Conservation (phyloP, 2,797 vertebrate species). For the Xenopus petersii region DNA sequence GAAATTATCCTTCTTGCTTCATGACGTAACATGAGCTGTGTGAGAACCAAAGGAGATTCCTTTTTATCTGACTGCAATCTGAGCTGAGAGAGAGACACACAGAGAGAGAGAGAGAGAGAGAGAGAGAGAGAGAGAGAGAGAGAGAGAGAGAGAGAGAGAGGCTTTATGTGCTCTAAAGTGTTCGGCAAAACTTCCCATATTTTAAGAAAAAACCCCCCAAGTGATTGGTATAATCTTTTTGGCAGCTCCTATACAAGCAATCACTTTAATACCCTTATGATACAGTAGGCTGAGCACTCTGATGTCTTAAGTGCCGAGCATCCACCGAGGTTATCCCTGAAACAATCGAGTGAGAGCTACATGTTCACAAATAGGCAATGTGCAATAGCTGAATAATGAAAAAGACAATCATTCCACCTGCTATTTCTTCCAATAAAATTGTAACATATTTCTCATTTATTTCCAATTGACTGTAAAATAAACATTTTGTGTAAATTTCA, state of each 20-base stretch:
- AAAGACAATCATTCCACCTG: too few relatives aligned
- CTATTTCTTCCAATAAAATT: too few relatives aligned
- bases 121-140: too few relatives aligned
- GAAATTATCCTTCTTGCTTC: constrained; percentile 46
- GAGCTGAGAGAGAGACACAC: constrained; percentile 71
- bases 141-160: neutral
- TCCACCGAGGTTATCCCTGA: too few relatives aligned
- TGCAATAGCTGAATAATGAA: too few relatives aligned
- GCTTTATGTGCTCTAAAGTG: constrained; percentile 61
- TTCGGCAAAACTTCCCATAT: constrained; percentile 53
- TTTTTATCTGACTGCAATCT: constrained; percentile 62
- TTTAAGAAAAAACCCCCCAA: constrained; percentile 1
- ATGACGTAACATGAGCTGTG: constrained; percentile 69
- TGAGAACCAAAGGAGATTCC: constrained; percentile 68
- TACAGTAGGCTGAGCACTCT: constrained; percentile 1
- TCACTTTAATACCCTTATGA: constrained; percentile 58
- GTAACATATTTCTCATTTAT: too few relatives aligned
- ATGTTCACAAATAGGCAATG: too few relatives aligned
- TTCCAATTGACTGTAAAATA: too few relatives aligned
- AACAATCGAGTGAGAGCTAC: too few relatives aligned
- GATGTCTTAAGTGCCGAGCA: too few relatives aligned
- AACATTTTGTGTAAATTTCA: too few relatives aligned
- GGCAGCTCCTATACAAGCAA: constrained; percentile 58
- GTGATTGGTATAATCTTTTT: constrained; percentile 60
- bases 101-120: constrained; percentile 7